phyloP scores from a whole-genome alignment of 2,797 vertebrate genomes.

The Karalla daura region DNA sequence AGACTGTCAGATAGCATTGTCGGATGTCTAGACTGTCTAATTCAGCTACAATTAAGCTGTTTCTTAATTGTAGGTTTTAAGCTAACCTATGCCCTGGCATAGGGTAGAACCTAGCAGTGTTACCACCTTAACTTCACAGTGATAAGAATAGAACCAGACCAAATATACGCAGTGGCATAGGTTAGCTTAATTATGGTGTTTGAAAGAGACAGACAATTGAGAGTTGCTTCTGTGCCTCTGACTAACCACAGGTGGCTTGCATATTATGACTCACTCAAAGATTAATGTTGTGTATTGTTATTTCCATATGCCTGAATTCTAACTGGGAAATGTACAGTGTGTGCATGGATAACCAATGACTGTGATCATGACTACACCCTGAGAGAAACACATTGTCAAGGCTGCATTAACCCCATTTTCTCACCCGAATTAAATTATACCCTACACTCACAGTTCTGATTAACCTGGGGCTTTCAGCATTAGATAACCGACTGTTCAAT shows the following conservation, averaged over 20 bases:
- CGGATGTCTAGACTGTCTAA: constrained; percentile 57
- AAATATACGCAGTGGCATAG: constrained; percentile 61
- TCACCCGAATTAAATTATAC: constrained; percentile 11
- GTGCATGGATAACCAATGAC: constrained; percentile 68
- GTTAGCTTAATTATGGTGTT: constrained; percentile 75
- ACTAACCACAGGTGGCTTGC: constrained; percentile 77
- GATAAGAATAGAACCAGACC: constrained; percentile 57
- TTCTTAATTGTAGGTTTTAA: constrained; percentile 79
- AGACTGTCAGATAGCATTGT: constrained; percentile 40
- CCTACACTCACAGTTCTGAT: constrained; percentile 27
- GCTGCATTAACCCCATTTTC: constrained; percentile 54
- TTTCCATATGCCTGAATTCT: constrained; percentile 61
- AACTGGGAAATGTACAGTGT: constrained; percentile 51
- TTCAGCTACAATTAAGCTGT: constrained; percentile 73
- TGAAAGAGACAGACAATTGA: constrained; percentile 64
- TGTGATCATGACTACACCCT: constrained; percentile 39
- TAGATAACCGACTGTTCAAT: constrained; percentile 18
- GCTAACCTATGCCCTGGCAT: constrained; percentile 74
- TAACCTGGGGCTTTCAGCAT: constrained; percentile 32
- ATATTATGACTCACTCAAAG: constrained; percentile 65
- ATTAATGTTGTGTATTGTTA: constrained; percentile 62
- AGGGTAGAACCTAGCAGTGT: constrained; percentile 49
- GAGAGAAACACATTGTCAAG: constrained; percentile 68
- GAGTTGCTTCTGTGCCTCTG: constrained; percentile 79
- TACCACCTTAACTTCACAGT: constrained; percentile 17